phyloP scores from a whole-genome alignment of 92 coral and sea anemone species.

The Parazoanthus darwini region DNA sequence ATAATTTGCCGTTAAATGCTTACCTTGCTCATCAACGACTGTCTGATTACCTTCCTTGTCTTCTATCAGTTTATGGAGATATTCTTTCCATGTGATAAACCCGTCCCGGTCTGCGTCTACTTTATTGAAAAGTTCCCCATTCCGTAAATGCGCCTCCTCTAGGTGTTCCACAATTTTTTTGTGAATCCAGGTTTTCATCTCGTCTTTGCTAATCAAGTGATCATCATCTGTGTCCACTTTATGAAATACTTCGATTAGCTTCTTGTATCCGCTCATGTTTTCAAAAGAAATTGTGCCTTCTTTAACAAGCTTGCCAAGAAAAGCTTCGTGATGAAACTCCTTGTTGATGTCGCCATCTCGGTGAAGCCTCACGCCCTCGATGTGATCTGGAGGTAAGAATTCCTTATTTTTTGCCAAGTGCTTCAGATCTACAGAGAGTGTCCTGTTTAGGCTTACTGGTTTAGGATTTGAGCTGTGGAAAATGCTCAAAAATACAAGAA shows the following conservation, averaged over 20 bases:
- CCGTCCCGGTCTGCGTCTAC: constrained; percentile 73
- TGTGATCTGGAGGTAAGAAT: constrained; percentile 82
- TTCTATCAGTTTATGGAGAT: constrained; percentile 61
- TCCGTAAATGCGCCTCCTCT: constrained; percentile 69
- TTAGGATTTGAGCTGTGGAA: constrained; percentile 32
- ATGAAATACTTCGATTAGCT: constrained; percentile 89
- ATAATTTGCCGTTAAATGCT: neutral
- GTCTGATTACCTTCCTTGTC: constrained; percentile 68
- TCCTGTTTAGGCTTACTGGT: constrained; percentile 50
- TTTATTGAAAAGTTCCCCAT: constrained; percentile 65
- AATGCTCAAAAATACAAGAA: constrained; percentile 4
- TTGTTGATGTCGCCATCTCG: constrained; percentile 95
- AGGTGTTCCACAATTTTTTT: constrained; percentile 85
- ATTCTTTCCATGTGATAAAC: constrained; percentile 71
- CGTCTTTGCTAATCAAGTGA: constrained; percentile 81
- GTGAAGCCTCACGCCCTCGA: constrained; percentile 87
- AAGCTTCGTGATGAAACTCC: constrained; percentile 94
- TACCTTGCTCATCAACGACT: constrained; percentile 43
- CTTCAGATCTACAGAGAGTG: constrained; percentile 45
- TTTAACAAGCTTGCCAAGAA: constrained; percentile 87
- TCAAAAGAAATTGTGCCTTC: constrained; percentile 83
- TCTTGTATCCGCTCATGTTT: constrained; percentile 84
- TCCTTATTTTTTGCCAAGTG: constrained; percentile 63
- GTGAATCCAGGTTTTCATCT: constrained; percentile 86
- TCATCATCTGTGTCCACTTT: constrained; percentile 86